Evolutionary conservation across 2,888 invertebrate genomes (phyloP), one percentile per base, ranked within the genome.

Genomic region (Agonopterix alstromeriana): DNA sequence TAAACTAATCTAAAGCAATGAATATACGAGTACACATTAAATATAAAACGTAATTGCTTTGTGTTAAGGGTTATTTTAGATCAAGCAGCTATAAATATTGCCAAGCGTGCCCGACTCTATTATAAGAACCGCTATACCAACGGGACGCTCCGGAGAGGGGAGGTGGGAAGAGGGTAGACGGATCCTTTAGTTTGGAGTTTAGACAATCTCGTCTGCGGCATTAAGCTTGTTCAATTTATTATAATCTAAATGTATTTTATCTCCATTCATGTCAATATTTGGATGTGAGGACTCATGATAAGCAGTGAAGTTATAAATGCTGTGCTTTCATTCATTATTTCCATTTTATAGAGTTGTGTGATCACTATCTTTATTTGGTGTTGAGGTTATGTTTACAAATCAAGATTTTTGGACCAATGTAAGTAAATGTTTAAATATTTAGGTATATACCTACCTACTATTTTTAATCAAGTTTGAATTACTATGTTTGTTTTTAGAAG

Each of bases 311-410:
- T 47, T 42, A 47, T 27, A 27, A 27, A 27, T 27, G 27, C 27
- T 27, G 27, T 27, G 5, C 43, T 42, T 47, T 50, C 45, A 45
- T 46, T 38, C 40, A 48, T 40, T 46, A 14, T 43, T 27, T 47
- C 45, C 44, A 14, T 10, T 8, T 35, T 2, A 36, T 27, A 17
- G 2, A 12, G 38, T 42, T 51, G 48, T 43, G 52, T 27, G 27
- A 27, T 27, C 27, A 27, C 27, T 27, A 27, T 27, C 1, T 5
- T 27, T 27, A 48, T 48, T 50, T 46, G 40, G 49, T 46, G 45
- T 48, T 68, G 73, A 82, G 82, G 83, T 85, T 84, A 85, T 85
- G 84, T 84, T 82, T 72, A 80, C 81, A 61, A 75, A 77, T 59
- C 45, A 49, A 36, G 68, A 73, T 55, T 55, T 72, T 56, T 72